These are phyloP conservation scores for Listronotus oregonensis DNA, from an alignment of 1,140 invertebrate species.

Conservation along the genomic window DNA sequence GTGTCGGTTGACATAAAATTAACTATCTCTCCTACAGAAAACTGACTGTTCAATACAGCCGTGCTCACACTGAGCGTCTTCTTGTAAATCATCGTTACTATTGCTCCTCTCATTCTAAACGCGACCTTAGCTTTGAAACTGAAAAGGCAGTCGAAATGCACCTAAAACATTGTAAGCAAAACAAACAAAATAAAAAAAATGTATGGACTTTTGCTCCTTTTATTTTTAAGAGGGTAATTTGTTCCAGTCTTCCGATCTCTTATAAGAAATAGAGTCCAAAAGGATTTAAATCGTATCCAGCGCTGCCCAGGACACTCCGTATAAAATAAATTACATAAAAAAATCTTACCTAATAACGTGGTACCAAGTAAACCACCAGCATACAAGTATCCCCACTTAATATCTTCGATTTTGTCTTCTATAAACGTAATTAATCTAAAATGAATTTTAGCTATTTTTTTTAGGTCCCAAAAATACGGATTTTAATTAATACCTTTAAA, in stretches of 20 bases:
- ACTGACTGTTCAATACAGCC: conserved; percentile 62
- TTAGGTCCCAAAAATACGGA: too few species aligned
- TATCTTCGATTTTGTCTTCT: conserved; percentile 70
- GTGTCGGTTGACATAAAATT: conserved; percentile 98
- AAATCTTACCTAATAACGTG: conserved; percentile 69
- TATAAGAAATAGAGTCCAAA: too few species aligned
- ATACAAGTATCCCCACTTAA: conserved; percentile 78
- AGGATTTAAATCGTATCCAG: too few species aligned
- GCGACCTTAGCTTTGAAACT: conserved; percentile 82
- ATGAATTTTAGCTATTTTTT: too few species aligned
- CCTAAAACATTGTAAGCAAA: conserved; percentile 54
- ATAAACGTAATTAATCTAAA: conserved; percentile 76
- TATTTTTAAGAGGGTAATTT: too few species aligned
- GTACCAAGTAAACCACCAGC: conserved; percentile 72
- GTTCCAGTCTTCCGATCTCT: too few species aligned
- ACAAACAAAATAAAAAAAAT: too few species aligned
- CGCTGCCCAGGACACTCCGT: too few species aligned
- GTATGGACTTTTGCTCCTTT: too few species aligned
- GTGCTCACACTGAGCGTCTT: conserved; percentile 74
- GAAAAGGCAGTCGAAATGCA: conserved; percentile 82
- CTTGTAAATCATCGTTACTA: conserved; percentile 84
- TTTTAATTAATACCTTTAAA: too few species aligned
- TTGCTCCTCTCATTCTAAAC: conserved; percentile 82
- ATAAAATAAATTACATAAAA: too few species aligned
- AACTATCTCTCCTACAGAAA: conserved; percentile 85